Percentiles rank a stretch among this genome's conserved stretches.
phyloP scores from a whole-genome alignment of 2,113 vertebrate species.

The Bubo bubo region DNA sequence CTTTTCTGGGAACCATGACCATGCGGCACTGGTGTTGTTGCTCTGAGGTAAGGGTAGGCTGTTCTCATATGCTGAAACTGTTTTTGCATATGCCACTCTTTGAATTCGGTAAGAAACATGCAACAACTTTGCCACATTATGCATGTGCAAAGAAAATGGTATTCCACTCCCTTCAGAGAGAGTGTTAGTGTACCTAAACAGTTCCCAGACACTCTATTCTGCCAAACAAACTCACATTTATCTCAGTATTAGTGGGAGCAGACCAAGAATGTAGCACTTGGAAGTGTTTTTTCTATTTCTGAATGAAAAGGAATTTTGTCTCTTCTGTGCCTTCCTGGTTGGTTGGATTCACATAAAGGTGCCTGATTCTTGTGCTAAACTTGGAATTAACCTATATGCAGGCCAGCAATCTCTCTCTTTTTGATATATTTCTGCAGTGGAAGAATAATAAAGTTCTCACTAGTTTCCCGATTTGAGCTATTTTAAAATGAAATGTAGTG shows the following conservation, averaged over 20 bases:
- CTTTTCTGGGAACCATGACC: background rate
- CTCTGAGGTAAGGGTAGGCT: background rate
- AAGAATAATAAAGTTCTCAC: background rate
- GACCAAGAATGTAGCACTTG: background rate
- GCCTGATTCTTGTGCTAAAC: background rate
- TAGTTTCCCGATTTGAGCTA: background rate
- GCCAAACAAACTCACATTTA: background rate
- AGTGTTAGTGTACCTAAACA: background rate
- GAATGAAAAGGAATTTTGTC: background rate
- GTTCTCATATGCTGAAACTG: background rate
- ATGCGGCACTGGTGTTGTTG: background rate
- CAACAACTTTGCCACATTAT: background rate
- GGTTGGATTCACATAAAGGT: background rate
- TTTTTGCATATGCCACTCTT: background rate
- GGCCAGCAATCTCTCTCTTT: background rate
- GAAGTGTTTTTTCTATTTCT: background rate
- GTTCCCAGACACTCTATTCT: background rate
- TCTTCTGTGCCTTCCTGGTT: background rate
- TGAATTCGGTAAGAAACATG: background rate
- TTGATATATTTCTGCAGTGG: background rate
- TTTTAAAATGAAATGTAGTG: background rate
- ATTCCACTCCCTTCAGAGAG: rapidly evolving
- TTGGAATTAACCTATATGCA: background rate
- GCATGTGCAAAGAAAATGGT: background rate
- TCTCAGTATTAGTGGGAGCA: background rate